phyloP scores from a whole-genome alignment of 2,113 vertebrate species.

The Ploceus nigricollis region DNA sequence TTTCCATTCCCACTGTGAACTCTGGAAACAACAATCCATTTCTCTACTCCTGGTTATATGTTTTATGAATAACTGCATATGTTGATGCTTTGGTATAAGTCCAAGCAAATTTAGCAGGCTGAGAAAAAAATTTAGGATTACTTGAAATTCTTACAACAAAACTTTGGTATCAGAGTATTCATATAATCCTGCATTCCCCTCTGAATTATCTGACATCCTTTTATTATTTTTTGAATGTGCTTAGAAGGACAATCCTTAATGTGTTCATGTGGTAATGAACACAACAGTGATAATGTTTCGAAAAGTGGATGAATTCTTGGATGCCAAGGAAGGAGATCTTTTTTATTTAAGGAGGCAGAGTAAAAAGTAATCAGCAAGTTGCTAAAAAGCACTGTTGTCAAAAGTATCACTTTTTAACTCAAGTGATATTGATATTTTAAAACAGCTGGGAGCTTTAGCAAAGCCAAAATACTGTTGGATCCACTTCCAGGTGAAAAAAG shows the following conservation, averaged over 20 bases:
- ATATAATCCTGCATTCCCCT: not conserved
- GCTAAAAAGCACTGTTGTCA: not conserved
- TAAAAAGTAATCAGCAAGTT: not conserved
- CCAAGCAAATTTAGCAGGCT: not conserved
- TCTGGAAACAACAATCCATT: not conserved
- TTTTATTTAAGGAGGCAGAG: not conserved
- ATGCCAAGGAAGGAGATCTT: not conserved
- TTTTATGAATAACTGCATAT: not conserved
- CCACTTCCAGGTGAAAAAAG: not conserved
- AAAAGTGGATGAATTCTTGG: not conserved
- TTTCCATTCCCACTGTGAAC: not conserved
- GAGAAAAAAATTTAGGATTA: not conserved
- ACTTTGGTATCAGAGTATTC: not conserved
- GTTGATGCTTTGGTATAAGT: not conserved
- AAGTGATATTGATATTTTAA: not conserved
- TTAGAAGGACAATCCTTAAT: not conserved
- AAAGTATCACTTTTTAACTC: not conserved
- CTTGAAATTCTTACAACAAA: not conserved
- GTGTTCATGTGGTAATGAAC: too few species aligned
- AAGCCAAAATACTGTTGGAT: not conserved
- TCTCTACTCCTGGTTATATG: not conserved
- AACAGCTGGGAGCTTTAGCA: not conserved
- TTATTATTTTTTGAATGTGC: not conserved
- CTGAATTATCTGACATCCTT: not conserved
- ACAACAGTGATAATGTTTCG: not conserved